These are phyloP conservation scores for Pseudorhiza aurosa DNA, from an alignment of 30 jellyfish, hydroid and myxozoan genomes.

Conservation along the genomic window DNA sequence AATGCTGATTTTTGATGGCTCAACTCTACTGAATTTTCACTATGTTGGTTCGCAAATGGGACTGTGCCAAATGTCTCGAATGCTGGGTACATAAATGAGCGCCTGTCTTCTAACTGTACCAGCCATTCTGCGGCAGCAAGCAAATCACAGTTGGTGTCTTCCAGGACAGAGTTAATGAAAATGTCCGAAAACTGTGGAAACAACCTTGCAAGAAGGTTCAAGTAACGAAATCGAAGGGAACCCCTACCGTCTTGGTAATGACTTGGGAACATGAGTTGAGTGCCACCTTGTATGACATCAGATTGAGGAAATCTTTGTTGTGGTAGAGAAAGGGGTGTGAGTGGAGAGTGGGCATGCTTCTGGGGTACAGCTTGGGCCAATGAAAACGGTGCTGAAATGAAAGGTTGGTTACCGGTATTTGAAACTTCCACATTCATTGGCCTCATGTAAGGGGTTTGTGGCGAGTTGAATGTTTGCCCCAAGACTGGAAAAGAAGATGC, in stretches of 20 bases:
- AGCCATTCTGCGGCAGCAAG: conserved; percentile 76
- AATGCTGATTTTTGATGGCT: conserved; percentile 4
- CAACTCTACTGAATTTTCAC: conserved; percentile 10
- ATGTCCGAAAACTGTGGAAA: conserved; percentile 69
- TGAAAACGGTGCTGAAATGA: conserved; percentile 8
- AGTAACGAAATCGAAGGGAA: conserved; percentile 26
- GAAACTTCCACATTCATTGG: background rate
- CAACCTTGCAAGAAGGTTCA: conserved; percentile 32
- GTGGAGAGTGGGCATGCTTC: conserved; percentile 7
- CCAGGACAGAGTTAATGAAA: conserved; percentile 61
- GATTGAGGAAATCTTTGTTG: conserved; percentile 38
- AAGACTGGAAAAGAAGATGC: background rate
- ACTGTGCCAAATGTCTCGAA: conserved; percentile 44
- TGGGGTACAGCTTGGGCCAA: conserved; percentile 6
- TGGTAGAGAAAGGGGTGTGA: background rate
- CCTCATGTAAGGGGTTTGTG: background rate
- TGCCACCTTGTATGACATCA: background rate
- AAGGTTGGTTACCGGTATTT: background rate
- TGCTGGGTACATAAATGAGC: conserved; percentile 66
- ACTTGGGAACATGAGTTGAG: background rate
- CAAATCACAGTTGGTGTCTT: conserved; percentile 55
- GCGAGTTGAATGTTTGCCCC: conserved; percentile 30
- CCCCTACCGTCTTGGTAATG: conserved; percentile 57
- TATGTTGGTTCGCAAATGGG: conserved; percentile 26
- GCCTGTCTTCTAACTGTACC: conserved; percentile 61